phyloP scores from a whole-genome alignment of 2,797 vertebrate genomes.

The Trachops cirrhosus region DNA sequence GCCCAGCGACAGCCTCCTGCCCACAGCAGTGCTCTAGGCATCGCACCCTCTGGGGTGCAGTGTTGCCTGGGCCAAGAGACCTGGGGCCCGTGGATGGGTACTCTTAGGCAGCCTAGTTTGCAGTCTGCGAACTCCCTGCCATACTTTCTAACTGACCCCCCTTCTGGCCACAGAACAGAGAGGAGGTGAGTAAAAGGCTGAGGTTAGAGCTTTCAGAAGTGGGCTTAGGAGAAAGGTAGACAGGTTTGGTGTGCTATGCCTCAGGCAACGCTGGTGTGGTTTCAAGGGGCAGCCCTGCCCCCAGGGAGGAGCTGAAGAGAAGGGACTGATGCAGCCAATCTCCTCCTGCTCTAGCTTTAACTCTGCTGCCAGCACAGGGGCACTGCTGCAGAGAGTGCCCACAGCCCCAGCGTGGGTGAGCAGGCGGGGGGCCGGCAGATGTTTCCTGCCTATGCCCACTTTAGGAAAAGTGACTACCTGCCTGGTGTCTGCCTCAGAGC shows the following conservation, averaged over 20 bases:
- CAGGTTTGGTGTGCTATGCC: background rate
- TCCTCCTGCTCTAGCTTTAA: background rate
- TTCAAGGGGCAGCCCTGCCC: background rate
- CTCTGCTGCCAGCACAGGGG: background rate
- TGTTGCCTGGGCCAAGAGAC: background rate
- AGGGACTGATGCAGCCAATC: background rate
- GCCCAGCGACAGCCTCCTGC: background rate
- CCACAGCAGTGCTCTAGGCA: background rate
- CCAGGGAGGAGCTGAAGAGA: background rate
- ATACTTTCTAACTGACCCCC: conserved; percentile 55
- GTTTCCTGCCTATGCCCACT: background rate
- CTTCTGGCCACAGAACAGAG: background rate
- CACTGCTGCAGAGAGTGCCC: background rate
- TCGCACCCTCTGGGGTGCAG: background rate
- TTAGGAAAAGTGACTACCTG: background rate
- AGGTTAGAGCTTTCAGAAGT: background rate
- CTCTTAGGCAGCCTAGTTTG: background rate
- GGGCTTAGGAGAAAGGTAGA: background rate
- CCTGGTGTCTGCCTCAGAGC: background rate
- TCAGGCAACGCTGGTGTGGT: background rate
- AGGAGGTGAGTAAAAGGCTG: background rate
- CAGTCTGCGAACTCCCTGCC: conserved; percentile 48
- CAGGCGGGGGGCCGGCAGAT: background rate
- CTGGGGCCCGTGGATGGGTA: background rate
- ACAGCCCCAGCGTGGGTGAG: background rate